Base-by-base conservation (phyloP, 30 jellyfish, hydroid and myxozoan species). In the Sanderia malayensis region DNA sequence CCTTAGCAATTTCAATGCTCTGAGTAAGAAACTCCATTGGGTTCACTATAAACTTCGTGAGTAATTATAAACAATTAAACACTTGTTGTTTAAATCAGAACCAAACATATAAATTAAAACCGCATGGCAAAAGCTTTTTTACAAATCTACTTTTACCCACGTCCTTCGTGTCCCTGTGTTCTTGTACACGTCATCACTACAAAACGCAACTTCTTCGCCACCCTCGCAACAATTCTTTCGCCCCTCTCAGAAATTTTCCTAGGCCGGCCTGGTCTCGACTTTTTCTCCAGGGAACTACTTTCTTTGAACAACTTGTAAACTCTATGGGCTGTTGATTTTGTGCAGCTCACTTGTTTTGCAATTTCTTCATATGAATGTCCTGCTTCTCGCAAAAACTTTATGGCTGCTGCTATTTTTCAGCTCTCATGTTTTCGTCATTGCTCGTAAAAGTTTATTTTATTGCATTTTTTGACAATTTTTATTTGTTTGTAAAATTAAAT, bases 141-240 rank as follows among this genome's bases (percentile, higher is more conserved):
- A n/a, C n/a, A n/a, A n/a, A n/a, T n/a, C n/a, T n/a, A n/a, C n/a
- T n/a, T n/a, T n/a, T n/a, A n/a, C n/a, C n/a, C n/a, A n/a, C n/a
- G n/a, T n/a, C n/a, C n/a, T n/a, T n/a, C n/a, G n/a, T n/a, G n/a
- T n/a, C n/a, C n/a, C n/a, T n/a, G n/a, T n/a, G n/a, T n/a, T n/a
- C n/a, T n/a, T n/a, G n/a, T n/a, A n/a, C n/a, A n/a, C n/a, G n/a
- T n/a, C n/a, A n/a, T n/a, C n/a, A n/a, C n/a, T n/a, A n/a, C n/a
- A n/a, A 41, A 41, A 15, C 55, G 55, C 55, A 41, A 41, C 55
- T 41, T 41, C 55, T 41, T 41, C 55, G 11, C 55, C 55, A 41
- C 55, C 55, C 55, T 41, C 55, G 55, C 15, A 6, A 41, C 15
- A 15, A 41, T 41, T 41, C 55, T 41, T 15, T 41, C 55, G 15